Percentiles rank a stretch among this genome's conserved stretches.
Evolutionary conservation across 2,113 vertebrate species (phyloP).

Genomic region (Cygnus atratus): DNA sequence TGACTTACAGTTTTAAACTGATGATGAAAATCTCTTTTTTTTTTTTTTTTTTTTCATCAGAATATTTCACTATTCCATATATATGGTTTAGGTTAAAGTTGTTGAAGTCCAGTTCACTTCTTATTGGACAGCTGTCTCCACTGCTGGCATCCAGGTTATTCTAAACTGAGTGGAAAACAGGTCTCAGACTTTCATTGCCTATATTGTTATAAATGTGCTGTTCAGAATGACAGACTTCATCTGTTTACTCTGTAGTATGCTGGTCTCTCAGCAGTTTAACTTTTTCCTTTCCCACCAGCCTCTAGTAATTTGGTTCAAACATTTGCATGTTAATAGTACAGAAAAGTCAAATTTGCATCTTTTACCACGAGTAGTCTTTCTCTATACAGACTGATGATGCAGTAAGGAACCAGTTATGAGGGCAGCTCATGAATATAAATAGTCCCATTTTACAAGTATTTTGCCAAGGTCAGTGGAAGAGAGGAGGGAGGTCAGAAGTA

Average conservation of each 20-base stretch:
- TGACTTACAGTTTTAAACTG: not conserved
- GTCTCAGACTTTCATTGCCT: not conserved
- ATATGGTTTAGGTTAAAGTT: not conserved
- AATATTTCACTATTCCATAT: not conserved
- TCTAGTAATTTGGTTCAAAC: not conserved
- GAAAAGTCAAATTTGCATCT: conserved; percentile 22
- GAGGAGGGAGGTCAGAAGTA: conserved; percentile 42
- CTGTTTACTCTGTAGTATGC: not conserved
- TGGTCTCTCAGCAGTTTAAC: not conserved
- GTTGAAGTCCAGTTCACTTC: not conserved
- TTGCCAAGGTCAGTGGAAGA: conserved; percentile 47
- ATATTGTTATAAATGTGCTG: not conserved
- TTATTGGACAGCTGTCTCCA: not conserved
- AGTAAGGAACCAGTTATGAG: conserved; percentile 8
- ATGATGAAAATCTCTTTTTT: not conserved
- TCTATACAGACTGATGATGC: not conserved
- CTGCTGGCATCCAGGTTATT: not conserved
- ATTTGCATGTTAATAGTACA: not conserved
- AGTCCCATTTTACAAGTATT: conserved; percentile 53
- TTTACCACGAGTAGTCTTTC: not conserved
- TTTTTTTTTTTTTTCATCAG: not conserved
- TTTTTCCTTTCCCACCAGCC: not conserved
- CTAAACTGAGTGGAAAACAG: not conserved
- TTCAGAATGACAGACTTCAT: not conserved
- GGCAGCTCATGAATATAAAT: conserved; percentile 30